Evolutionary conservation across 2,797 vertebrate species (phyloP).

Genomic region (Rhynchotus rufescens): DNA sequence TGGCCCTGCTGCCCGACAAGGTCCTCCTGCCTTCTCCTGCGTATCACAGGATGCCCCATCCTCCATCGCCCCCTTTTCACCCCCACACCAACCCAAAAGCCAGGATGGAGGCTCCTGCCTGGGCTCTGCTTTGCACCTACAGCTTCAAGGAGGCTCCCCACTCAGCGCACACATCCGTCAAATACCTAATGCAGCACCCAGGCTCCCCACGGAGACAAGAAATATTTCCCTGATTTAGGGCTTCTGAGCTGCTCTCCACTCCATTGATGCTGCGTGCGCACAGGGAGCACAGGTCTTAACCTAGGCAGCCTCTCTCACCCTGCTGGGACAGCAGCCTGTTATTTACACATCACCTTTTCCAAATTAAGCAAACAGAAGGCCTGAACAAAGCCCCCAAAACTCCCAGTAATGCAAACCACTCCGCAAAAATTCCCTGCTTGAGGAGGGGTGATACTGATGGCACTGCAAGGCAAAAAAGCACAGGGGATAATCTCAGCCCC

Average conservation of each 20-base stretch:
- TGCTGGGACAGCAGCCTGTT: neutral
- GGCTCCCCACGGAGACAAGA: neutral
- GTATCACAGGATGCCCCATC: neutral
- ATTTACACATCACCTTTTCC: rapidly evolving
- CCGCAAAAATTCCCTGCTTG: neutral
- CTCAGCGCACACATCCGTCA: neutral
- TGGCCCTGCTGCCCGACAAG: neutral
- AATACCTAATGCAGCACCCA: neutral
- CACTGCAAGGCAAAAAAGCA: neutral
- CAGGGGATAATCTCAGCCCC: neutral
- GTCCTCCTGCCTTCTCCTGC: neutral
- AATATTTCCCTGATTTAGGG: neutral
- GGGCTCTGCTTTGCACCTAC: neutral
- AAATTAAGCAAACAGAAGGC: neutral
- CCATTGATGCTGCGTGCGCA: rapidly evolving
- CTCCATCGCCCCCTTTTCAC: neutral
- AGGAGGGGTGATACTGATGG: neutral
- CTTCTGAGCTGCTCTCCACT: neutral
- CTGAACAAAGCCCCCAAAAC: neutral
- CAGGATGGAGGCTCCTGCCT: neutral
- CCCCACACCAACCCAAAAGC: neutral
- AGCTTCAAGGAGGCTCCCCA: neutral
- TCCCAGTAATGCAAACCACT: neutral
- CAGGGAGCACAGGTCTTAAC: neutral
- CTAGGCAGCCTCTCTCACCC: neutral